Evolutionary conservation across 2,113 vertebrate species (phyloP).

Genomic region (Pangasianodon hypophthalmus): DNA sequence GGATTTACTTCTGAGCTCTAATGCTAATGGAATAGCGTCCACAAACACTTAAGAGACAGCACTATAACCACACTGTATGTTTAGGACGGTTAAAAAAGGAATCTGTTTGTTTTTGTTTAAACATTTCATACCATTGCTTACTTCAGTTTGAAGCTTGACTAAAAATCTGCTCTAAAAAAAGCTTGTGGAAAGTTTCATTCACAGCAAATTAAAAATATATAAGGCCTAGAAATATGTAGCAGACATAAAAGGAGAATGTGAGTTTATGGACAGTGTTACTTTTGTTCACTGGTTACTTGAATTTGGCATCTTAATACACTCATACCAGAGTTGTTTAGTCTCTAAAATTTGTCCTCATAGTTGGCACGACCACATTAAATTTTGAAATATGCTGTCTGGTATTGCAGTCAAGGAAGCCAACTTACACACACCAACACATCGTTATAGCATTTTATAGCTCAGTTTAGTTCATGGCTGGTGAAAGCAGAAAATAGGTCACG

Average conservation of each 20-base stretch:
- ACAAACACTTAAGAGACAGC: neutral
- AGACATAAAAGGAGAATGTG: constrained; percentile 20
- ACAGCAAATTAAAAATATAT: constrained; percentile 7
- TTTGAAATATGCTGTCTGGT: constrained; percentile 46
- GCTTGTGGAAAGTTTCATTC: neutral
- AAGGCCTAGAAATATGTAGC: constrained; percentile 15
- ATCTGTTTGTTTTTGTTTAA: constrained; percentile 21
- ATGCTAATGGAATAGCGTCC: neutral
- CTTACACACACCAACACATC: constrained; percentile 36
- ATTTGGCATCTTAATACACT: constrained; percentile 25
- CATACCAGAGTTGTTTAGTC: constrained; percentile 49
- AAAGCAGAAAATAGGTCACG: constrained; percentile 34
- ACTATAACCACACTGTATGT: neutral
- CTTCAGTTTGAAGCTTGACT: neutral
- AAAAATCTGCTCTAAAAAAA: neutral
- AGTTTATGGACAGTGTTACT: constrained; percentile 13
- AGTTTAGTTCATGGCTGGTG: constrained; percentile 15
- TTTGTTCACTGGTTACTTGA: neutral
- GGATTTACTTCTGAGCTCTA: neutral
- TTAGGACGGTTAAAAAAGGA: neutral
- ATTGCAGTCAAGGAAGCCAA: constrained; percentile 39
- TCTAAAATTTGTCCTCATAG: constrained; percentile 39
- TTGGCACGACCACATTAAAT: constrained; percentile 22
- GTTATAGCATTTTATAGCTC: constrained; percentile 47
- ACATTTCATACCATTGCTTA: neutral